A percentile compares a stretch with the other conserved stretches of the same genome.
Conservation (phyloP, 2,888 invertebrate genomes). For the Gnatocerus cornutus region DNA sequence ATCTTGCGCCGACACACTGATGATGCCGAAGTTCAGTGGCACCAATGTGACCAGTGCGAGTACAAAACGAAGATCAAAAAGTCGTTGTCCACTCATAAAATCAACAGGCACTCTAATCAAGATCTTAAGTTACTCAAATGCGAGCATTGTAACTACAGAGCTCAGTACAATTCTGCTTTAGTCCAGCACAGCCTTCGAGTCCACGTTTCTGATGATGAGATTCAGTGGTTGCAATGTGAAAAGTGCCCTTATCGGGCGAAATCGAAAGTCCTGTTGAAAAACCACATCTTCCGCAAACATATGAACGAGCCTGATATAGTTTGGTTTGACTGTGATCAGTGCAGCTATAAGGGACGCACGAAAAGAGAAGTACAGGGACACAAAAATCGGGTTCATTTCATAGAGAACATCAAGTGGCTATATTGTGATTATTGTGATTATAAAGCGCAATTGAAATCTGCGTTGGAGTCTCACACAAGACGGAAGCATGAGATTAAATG, state of each 20-base stretch:
- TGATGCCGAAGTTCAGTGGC: background rate
- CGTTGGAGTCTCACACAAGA: background rate
- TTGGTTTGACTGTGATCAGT: constrained; percentile 6
- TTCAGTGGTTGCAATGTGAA: constrained; percentile 6
- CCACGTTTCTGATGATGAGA: background rate
- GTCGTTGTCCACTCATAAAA: background rate
- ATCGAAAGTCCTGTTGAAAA: background rate
- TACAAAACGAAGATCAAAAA: background rate
- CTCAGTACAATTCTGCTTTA: background rate
- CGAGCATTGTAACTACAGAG: background rate
- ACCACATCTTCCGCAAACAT: background rate
- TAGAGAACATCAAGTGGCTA: background rate
- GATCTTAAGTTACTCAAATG: background rate
- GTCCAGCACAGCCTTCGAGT: background rate
- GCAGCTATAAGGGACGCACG: background rate
- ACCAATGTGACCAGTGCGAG: background rate
- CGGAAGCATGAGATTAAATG: constrained; percentile 1
- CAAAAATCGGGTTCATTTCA: background rate
- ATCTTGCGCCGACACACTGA: background rate
- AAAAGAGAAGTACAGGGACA: background rate
- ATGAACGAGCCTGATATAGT: background rate
- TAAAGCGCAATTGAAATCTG: background rate
- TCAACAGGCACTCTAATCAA: background rate
- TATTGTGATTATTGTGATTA: background rate
- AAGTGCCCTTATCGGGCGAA: background rate